phyloP scores from a whole-genome alignment of 2,888 invertebrate genomes.

The Drosophila hamatofila region DNA sequence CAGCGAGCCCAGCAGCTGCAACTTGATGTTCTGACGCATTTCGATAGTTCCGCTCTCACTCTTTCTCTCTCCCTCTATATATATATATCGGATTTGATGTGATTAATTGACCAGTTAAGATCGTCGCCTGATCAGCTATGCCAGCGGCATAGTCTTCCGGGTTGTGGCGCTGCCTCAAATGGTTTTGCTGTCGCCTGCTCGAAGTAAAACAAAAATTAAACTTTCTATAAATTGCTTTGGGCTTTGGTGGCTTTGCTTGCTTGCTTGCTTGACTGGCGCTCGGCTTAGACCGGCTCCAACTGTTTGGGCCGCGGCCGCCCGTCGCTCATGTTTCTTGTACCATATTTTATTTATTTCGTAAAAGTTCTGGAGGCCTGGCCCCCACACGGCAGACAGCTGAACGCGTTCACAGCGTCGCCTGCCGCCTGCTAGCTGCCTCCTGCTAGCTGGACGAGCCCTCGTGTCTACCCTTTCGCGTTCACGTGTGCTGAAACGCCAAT shows the following conservation, averaged over 20 bases:
- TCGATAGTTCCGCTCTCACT: background rate
- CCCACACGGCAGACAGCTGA: conserved; percentile 34
- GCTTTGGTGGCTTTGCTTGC: background rate
- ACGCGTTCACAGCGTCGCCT: conserved; percentile 22
- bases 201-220: background rate
- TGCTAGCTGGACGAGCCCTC: background rate
- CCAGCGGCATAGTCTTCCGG: conserved; percentile 40
- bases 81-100: background rate
- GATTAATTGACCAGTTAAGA: conserved; percentile 10
- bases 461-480: background rate
- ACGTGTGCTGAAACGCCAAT: background rate
- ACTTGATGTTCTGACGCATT: conserved; percentile 53
- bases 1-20: conserved; percentile 76
- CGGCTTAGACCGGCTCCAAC: background rate
- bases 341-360: conserved; percentile 37
- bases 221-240: background rate
- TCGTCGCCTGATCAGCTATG: conserved; percentile 13
- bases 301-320: background rate
- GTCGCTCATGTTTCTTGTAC: background rate
- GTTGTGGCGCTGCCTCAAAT: conserved; percentile 4
- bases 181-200: background rate
- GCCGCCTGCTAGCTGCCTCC: too few relatives aligned
- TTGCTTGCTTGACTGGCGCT: conserved; percentile 9
- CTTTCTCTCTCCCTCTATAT: background rate
- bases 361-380: conserved; percentile 11